Evolutionary conservation across 2,888 invertebrate genomes (phyloP).

Genomic region (Agrochola macilenta): DNA sequence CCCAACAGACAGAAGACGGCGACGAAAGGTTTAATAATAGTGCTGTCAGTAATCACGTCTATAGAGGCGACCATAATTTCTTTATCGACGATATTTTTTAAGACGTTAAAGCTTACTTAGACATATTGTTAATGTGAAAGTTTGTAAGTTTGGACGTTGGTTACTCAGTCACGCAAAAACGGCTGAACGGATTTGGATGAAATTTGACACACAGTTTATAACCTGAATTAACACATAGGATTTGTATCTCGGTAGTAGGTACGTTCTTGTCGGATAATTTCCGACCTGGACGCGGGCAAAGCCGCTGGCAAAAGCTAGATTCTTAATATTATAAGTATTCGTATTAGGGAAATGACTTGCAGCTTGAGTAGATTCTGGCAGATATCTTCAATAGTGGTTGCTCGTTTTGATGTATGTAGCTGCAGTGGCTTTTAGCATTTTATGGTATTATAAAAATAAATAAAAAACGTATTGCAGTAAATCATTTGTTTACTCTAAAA

Average conservation of each 20-base stretch:
- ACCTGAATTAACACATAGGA: not conserved
- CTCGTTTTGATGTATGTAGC: not conserved
- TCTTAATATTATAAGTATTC: not conserved
- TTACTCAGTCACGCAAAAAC: not conserved
- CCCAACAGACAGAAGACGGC: not conserved
- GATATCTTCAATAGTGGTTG: not conserved
- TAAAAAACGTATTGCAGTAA: not conserved
- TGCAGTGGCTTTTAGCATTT: not conserved
- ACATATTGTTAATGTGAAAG: not conserved
- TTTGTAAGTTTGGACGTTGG: not conserved
- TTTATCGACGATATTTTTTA: not conserved
- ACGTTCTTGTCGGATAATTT: not conserved
- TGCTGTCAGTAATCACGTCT: too few species aligned
- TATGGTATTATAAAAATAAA: too few species aligned
- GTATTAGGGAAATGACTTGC: not conserved
- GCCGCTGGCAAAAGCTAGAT: not conserved
- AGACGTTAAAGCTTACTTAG: too few species aligned
- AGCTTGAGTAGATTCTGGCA: not conserved
- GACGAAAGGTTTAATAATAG: not conserved
- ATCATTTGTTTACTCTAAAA: not conserved
- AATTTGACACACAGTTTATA: not conserved
- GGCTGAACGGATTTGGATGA: not conserved
- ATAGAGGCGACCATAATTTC: too few species aligned
- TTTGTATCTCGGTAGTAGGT: not conserved
- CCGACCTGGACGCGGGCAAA: not conserved